A percentile compares a stretch with the other conserved stretches of the same genome.
phyloP scores from a whole-genome alignment of 2,797 vertebrate species.

The Ptychobarbus kaznakovi region DNA sequence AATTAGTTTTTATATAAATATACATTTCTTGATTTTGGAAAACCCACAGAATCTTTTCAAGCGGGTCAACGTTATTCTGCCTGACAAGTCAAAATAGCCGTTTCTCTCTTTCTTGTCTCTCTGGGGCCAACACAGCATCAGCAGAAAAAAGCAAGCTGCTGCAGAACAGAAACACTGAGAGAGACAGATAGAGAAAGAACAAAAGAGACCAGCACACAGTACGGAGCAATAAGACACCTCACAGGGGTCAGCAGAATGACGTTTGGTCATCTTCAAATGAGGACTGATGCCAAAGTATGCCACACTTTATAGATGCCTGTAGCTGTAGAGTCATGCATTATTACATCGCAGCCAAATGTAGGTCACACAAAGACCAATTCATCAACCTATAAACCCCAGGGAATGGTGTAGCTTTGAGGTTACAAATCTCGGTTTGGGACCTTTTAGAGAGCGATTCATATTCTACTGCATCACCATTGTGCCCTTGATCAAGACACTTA shows the following conservation, averaged over 20 bases:
- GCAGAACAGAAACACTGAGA: slow-evolving; percentile 15
- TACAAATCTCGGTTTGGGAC: not conserved
- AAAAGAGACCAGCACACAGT: not conserved
- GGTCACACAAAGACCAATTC: slow-evolving; percentile 20
- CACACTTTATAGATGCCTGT: not conserved
- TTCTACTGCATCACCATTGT: not conserved
- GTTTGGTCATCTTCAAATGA: not conserved
- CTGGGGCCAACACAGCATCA: slow-evolving; percentile 20
- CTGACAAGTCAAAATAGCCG: not conserved
- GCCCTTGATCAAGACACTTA: not conserved
- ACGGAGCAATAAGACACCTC: slow-evolving; percentile 11
- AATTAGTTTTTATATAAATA: not conserved
- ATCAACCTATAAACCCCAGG: slow-evolving; percentile 20
- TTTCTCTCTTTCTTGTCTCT: slow-evolving; percentile 22
- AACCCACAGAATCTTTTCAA: slow-evolving; percentile 3
- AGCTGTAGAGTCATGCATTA: not conserved
- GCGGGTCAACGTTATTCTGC: not conserved
- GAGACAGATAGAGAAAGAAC: slow-evolving; percentile 23
- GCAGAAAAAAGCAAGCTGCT: slow-evolving; percentile 26
- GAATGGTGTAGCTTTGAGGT: not conserved
- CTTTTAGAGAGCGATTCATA: not conserved
- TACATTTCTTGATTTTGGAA: not conserved
- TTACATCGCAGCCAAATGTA: not conserved
- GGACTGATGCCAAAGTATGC: not conserved
- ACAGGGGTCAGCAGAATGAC: slow-evolving; percentile 21